Conservation (phyloP, 2,797 vertebrate species). For the Schizothorax lantsangensis region DNA sequence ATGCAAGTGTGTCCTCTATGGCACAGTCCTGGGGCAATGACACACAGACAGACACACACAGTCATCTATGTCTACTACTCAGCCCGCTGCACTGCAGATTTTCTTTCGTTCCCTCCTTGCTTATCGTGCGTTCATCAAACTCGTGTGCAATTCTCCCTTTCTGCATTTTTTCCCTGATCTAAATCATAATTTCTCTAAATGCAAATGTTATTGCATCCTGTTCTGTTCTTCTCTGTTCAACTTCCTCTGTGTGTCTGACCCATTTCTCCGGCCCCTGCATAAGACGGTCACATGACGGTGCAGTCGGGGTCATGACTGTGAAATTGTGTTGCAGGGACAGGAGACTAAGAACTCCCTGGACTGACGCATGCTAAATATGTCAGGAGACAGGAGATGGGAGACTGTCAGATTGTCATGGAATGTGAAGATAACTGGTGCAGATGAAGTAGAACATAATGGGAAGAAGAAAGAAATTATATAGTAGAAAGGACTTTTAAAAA, state of each 20-base stretch:
- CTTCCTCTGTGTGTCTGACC: slow-evolving; percentile 46
- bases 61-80: not conserved
- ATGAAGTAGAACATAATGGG: not conserved
- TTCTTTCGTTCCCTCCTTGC: not conserved
- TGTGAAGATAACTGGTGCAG: slow-evolving; percentile 9
- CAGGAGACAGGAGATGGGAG: not conserved
- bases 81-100: slow-evolving; percentile 14
- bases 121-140: not conserved
- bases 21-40: slow-evolving; percentile 48
- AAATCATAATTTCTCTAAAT: slow-evolving; percentile 14
- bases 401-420: not conserved
- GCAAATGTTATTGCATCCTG: not conserved
- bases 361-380: not conserved
- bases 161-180: not conserved
- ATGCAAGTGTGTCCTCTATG: slow-evolving; percentile 40
- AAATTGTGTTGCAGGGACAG: slow-evolving; percentile 12
- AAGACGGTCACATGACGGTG: slow-evolving; percentile 37
- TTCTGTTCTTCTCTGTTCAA: slow-evolving; percentile 14
- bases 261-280: slow-evolving; percentile 41
- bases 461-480: not conserved
- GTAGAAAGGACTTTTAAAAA: not conserved
- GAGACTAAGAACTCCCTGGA: not conserved
- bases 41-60: slow-evolving; percentile 38
- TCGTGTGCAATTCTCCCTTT: not conserved
- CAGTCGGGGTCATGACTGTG: slow-evolving; percentile 33